Conservation (phyloP, 2,888 invertebrate species). For the Dasysyrphus albostriatus region DNA sequence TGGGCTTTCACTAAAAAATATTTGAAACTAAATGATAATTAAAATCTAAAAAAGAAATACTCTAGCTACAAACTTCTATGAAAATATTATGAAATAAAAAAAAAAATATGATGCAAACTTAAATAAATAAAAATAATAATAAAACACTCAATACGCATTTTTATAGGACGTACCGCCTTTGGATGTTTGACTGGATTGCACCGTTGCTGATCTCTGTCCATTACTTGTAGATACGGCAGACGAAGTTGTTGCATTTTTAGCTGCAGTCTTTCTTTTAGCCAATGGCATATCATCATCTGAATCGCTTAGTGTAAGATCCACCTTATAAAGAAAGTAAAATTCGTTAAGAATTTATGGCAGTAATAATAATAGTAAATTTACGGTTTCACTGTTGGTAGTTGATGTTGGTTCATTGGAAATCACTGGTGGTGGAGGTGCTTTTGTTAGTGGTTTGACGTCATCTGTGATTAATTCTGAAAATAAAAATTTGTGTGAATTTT, state of each 20-base stretch:
- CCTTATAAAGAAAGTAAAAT: conserved; percentile 79
- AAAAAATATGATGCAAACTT: conserved; percentile 27
- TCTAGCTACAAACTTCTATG: conserved; percentile 31
- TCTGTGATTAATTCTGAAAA: conserved; percentile 80
- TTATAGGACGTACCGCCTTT: conserved; percentile 74
- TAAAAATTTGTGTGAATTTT: neutral
- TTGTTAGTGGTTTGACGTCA: conserved; percentile 80
- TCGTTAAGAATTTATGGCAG: neutral
- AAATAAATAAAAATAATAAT: conserved; percentile 41
- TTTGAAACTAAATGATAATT: conserved; percentile 14
- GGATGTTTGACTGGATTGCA: conserved; percentile 68
- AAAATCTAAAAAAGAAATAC: conserved; percentile 27
- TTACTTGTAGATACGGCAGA: conserved; percentile 78
- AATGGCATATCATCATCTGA: conserved; percentile 89
- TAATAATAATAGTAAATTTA: conserved; percentile 74
- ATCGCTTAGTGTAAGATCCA: conserved; percentile 90
- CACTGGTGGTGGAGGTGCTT: conserved; percentile 77
- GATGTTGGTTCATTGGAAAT: conserved; percentile 82
- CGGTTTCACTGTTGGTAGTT: conserved; percentile 83
- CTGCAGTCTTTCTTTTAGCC: conserved; percentile 85
- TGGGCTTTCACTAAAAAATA: conserved; percentile 18
- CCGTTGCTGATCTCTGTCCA: conserved; percentile 68
- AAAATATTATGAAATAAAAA: conserved; percentile 40
- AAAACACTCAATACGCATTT: conserved; percentile 65
- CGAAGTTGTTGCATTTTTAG: conserved; percentile 80